phyloP scores from a whole-genome alignment of 64 coral and sea anemone genomes.

The Montipora efflorescens region DNA sequence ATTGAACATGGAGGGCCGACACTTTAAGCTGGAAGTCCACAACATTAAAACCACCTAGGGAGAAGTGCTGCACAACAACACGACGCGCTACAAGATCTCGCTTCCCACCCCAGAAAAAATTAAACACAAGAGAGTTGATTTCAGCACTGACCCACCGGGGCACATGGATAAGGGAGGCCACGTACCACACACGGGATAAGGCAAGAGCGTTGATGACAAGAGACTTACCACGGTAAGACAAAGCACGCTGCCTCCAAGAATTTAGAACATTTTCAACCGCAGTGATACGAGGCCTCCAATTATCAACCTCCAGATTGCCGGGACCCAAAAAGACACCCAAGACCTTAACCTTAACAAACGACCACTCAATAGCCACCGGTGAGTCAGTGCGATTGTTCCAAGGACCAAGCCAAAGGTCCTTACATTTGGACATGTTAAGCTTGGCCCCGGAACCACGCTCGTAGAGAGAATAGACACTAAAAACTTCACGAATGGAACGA shows the following conservation, averaged over 20 bases:
- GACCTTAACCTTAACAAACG: neutral
- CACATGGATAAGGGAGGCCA: neutral
- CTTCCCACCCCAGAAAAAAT: slow-evolving; percentile 11
- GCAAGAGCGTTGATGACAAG: slow-evolving; percentile 48
- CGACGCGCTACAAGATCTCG: neutral
- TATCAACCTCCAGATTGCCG: neutral
- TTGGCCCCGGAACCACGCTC: slow-evolving; percentile 3
- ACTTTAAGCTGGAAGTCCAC: neutral
- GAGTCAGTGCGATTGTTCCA: slow-evolving; percentile 5
- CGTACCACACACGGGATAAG: slow-evolving; percentile 23
- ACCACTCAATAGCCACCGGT: neutral
- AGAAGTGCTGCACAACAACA: neutral
- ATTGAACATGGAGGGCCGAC: neutral
- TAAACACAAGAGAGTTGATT: neutral
- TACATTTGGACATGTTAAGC: neutral
- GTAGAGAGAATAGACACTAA: neutral
- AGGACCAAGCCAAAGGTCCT: slow-evolving; percentile 13
- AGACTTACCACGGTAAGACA: slow-evolving; percentile 37
- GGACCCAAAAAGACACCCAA: slow-evolving; percentile 14
- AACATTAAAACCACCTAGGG: neutral
- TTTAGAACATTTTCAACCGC: neutral
- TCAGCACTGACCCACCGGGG: neutral
- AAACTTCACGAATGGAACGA: neutral
- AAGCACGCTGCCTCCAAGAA: slow-evolving; percentile 1
- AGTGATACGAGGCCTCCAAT: slow-evolving; percentile 11